A percentile compares a stretch with the other conserved stretches of the same genome.
phyloP scores from a whole-genome alignment of 53 echinoderm and acorn worm genomes.

The Luidia sarsii region DNA sequence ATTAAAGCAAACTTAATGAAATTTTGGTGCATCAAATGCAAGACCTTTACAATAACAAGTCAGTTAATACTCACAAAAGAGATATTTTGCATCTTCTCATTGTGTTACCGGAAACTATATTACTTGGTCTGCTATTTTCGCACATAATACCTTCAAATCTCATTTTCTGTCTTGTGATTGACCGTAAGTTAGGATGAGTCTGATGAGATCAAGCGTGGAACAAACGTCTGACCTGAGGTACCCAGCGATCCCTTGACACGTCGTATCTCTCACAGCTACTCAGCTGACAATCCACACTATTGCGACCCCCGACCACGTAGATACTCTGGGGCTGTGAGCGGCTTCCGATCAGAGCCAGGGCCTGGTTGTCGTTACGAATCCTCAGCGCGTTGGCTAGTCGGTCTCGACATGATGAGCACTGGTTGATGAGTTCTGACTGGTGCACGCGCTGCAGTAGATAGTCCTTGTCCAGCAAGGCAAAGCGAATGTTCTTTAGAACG shows the following conservation, averaged over 20 bases:
- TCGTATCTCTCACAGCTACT: slow-evolving; percentile 97
- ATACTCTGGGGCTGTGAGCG: slow-evolving; percentile 95
- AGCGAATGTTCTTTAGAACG: slow-evolving; percentile 84
- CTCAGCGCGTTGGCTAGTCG: slow-evolving; percentile 79
- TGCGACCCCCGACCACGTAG: slow-evolving; percentile 89
- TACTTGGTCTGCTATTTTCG: too few relatives aligned
- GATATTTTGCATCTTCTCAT: too few relatives aligned
- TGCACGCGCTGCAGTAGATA: slow-evolving; percentile 84
- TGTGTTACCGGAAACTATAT: too few relatives aligned
- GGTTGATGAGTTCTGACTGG: slow-evolving; percentile 86
- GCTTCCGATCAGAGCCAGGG: slow-evolving; percentile 90
- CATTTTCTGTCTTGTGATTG: too few relatives aligned
- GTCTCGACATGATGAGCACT: slow-evolving; percentile 83
- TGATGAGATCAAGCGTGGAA: too few relatives aligned
- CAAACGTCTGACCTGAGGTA: slow-evolving; percentile 92
- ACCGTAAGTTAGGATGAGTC: too few relatives aligned
- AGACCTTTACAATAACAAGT: too few relatives aligned
- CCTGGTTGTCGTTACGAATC: slow-evolving; percentile 99
- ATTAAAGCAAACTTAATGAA: too few relatives aligned
- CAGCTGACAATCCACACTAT: slow-evolving; percentile 94
- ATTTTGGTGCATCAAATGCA: too few relatives aligned
- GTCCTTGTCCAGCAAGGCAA: slow-evolving; percentile 90
- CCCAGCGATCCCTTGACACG: slow-evolving; percentile 87
- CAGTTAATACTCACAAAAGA: too few relatives aligned
- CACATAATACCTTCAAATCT: too few relatives aligned